Base-by-base conservation (phyloP, 1,140 invertebrate genomes). In the Sminthurinus signatus region DNA sequence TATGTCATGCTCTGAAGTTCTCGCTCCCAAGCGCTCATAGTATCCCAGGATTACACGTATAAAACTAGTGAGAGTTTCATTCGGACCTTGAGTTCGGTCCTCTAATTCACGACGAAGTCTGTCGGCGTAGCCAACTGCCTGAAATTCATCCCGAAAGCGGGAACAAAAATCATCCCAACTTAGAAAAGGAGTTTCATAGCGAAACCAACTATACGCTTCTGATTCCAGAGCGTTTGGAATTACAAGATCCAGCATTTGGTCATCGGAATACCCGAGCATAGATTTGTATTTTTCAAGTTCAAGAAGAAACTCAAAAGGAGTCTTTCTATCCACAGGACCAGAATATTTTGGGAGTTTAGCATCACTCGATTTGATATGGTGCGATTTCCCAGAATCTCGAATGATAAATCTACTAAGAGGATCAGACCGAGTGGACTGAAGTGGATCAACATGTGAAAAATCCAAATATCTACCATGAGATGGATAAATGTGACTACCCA, bases 251-350 rank as follows among this genome's bases (percentile, higher is more conserved):
- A 64, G 2, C 62, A 64, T 64, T 19, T 64, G 32, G 10, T 1
- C 28, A 1, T 64, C 44, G 12, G 36, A 25, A 28, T 48, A 50
- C 4, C 62, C 54, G 19, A 51, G 21, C 10, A 32, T 31, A 2
- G 32, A 14, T 23, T n/a, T n/a, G 28, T 64, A 64, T 27, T 48
- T 44, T 19, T 58, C 54, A 1, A 64, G 25, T 31, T 64, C 62
- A 1, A 14, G 1, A 4, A 64, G 19, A 48, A 27, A 64, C 17
- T 64, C 62, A 43, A 39, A 64, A 27, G 62, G 62, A 48, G 62
- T 64, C 31, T 64, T 64, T n/a, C 10, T 0, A 5, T 64, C 62
- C 19, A 43, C 15, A 0, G 54, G 21, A 14, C 62, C 62, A 39
- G 21, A 15, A 51, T 57, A 64, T n/a, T 44, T 43, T 0, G 62